A percentile compares a stretch with the other conserved stretches of the same genome.
phyloP scores from a whole-genome alignment of 2,888 invertebrate species.

The Temnothorax unifasciatus region DNA sequence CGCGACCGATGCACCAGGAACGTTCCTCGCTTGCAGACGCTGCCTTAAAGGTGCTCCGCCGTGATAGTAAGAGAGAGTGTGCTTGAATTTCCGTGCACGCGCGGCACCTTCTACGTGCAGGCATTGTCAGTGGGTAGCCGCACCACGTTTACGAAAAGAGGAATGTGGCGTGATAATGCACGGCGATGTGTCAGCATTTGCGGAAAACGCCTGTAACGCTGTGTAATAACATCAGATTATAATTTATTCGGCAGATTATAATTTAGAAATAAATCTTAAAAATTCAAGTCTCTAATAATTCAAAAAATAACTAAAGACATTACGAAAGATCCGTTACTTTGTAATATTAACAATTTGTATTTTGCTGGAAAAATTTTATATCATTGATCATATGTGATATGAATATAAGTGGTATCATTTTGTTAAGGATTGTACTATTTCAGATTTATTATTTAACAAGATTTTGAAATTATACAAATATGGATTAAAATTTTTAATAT shows the following conservation, averaged over 20 bases:
- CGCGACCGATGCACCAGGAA: conserved; percentile 24
- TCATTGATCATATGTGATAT: not conserved
- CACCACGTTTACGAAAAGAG: conserved; percentile 31
- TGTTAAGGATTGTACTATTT: not conserved
- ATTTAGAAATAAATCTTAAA: not conserved
- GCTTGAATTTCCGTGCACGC: conserved; percentile 55
- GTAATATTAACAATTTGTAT: not conserved
- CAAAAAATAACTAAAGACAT: not conserved
- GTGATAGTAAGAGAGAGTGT: conserved; percentile 13
- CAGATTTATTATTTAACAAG: not conserved
- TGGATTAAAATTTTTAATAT: not conserved
- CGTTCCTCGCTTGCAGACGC: conserved; percentile 18
- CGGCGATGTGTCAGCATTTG: conserved; percentile 45
- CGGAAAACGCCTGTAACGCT: conserved; percentile 21
- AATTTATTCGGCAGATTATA: not conserved
- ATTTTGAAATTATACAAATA: not conserved
- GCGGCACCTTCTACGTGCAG: conserved; percentile 45
- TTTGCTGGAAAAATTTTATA: not conserved
- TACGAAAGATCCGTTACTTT: not conserved
- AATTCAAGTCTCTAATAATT: not conserved
- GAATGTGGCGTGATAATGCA: conserved; percentile 35
- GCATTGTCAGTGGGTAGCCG: conserved; percentile 43
- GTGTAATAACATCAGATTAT: conserved; percentile 17
- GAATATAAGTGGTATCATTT: not conserved
- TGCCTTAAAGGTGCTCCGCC: conserved; percentile 25